Percentiles rank a stretch among this genome's conserved stretches.
These are phyloP conservation scores for Ptychoptera albimana DNA, from an alignment of 2,888 invertebrate species.

Conservation along the genomic window DNA sequence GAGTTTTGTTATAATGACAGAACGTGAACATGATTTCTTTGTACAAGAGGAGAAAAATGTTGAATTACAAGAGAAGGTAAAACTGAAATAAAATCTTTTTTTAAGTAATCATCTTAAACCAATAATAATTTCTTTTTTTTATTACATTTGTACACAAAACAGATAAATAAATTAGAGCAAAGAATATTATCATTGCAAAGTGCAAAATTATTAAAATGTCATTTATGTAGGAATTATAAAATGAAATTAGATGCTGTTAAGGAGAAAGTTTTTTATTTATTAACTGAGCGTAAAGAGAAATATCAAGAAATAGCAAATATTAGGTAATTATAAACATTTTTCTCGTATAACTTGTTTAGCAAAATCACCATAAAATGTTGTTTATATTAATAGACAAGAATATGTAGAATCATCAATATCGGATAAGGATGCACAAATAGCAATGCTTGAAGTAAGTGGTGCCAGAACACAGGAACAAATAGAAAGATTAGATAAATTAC, in stretches of 20 bases:
- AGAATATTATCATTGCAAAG: conserved; percentile 8
- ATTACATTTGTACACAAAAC: background rate
- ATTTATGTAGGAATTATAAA: conserved; percentile 3
- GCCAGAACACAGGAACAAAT: conserved; percentile 46
- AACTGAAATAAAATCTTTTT: background rate
- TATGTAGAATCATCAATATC: conserved; percentile 68
- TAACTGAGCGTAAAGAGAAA: conserved; percentile 5
- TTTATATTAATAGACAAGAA: conserved; percentile 48
- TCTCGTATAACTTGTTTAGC: too few relatives aligned
- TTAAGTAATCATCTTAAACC: background rate
- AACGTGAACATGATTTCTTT: conserved; percentile 33
- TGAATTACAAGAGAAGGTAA: conserved; percentile 1
- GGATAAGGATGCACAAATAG: conserved; percentile 78
- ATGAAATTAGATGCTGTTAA: conserved; percentile 2
- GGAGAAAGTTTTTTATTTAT: conserved; percentile 5
- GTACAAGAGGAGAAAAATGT: conserved; percentile 1
- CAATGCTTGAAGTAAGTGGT: conserved; percentile 60
- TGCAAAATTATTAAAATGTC: conserved; percentile 6
- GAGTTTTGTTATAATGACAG: conserved; percentile 47
- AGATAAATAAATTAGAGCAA: conserved; percentile 5
- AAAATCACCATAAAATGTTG: background rate
- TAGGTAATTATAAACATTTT: conserved; percentile 4
- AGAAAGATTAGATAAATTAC: conserved; percentile 48
- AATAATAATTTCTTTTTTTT: too few relatives aligned
- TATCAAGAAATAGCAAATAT: conserved; percentile 6